phyloP scores from a whole-genome alignment of 2,113 vertebrate genomes.

The Lynx canadensis region DNA sequence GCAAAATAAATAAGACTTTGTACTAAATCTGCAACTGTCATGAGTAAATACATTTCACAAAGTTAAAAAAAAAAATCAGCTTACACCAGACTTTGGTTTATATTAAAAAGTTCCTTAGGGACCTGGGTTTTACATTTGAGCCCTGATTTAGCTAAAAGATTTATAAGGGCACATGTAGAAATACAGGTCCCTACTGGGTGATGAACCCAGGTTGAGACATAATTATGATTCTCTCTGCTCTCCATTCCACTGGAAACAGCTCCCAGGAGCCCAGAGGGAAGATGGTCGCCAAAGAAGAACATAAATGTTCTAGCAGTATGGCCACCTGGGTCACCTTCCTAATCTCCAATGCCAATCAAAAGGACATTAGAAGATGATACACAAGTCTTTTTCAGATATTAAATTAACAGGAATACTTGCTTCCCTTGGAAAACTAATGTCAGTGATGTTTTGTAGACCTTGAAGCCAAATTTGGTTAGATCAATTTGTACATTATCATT shows the following conservation, averaged over 20 bases:
- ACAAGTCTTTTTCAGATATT: not conserved
- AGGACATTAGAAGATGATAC: not conserved
- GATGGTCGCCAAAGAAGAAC: slow-evolving; percentile 29
- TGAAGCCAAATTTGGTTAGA: not conserved
- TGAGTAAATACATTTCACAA: slow-evolving; percentile 54
- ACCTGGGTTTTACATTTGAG: slow-evolving; percentile 68
- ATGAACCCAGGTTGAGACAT: slow-evolving; percentile 61
- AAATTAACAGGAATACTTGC: not conserved
- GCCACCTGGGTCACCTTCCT: slow-evolving; percentile 26
- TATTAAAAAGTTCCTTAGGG: slow-evolving; percentile 60
- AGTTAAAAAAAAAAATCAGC: slow-evolving; percentile 25
- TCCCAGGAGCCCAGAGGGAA: slow-evolving; percentile 60
- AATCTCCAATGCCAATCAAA: not conserved
- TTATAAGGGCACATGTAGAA: slow-evolving; percentile 78
- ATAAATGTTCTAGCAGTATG: not conserved
- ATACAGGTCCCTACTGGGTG: slow-evolving; percentile 75
- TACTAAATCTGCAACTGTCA: slow-evolving; percentile 46
- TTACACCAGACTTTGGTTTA: slow-evolving; percentile 66
- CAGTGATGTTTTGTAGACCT: not conserved
- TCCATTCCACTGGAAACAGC: slow-evolving; percentile 60
- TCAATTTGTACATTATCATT: not conserved
- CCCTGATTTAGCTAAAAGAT: slow-evolving; percentile 66
- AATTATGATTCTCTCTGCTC: slow-evolving; percentile 68
- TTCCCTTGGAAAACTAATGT: not conserved
- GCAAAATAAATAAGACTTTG: slow-evolving; percentile 57